A percentile compares a stretch with the other conserved stretches of the same genome.
phyloP scores from a whole-genome alignment of 2,113 vertebrate species.

The Puffinus mauretanicus region DNA sequence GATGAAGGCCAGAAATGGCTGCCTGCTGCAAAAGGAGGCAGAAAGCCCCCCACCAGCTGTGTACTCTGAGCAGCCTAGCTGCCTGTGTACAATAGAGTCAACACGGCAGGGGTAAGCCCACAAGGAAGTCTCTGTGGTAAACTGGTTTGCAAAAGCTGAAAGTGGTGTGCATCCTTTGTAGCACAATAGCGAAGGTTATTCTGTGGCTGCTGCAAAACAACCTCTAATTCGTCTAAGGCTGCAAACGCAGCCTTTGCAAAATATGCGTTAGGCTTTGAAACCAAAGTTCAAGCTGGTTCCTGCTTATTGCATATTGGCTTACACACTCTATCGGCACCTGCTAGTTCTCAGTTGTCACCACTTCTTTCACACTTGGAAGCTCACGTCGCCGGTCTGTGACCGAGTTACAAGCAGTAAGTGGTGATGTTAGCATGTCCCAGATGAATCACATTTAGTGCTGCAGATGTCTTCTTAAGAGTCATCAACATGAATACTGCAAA shows the following conservation, averaged over 20 bases:
- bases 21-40: neutral
- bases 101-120: neutral
- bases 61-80: neutral
- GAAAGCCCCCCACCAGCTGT: neutral
- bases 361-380: slow-evolving; percentile 22
- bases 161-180: neutral
- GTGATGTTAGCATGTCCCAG: neutral
- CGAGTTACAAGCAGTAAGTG: neutral
- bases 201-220: slow-evolving; percentile 17
- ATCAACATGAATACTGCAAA: neutral
- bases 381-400: neutral
- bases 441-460: neutral
- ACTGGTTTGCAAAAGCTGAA: slow-evolving; percentile 8
- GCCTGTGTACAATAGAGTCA: neutral
- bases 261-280: neutral
- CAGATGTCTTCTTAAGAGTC: neutral
- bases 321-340: neutral
- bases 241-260: neutral
- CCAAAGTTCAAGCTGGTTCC: neutral
- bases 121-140: neutral
- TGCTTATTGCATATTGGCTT: neutral
- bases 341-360: neutral
- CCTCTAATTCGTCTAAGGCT: neutral
- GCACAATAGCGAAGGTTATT: neutral
- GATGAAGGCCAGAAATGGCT: neutral